These are phyloP conservation scores for Echiichthys vipera DNA, from an alignment of 2,797 vertebrate genomes.

Conservation along the genomic window DNA sequence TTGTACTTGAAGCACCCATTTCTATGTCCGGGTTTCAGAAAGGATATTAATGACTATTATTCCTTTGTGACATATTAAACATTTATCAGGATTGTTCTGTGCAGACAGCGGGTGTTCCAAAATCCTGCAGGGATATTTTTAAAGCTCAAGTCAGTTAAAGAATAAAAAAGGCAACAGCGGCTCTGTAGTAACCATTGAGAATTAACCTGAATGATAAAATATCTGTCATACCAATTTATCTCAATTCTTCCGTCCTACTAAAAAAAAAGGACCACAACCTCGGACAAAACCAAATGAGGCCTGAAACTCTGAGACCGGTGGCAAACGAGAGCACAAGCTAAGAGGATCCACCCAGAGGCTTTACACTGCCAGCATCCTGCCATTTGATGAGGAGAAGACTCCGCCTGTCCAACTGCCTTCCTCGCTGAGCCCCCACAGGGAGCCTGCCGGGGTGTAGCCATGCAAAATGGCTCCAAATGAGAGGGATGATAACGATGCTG, in stretches of 20 bases:
- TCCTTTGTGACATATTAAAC: constrained; percentile 22
- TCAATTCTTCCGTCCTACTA: background rate
- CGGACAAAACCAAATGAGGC: constrained; percentile 29
- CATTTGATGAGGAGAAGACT: constrained; percentile 52
- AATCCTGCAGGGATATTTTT: constrained; percentile 23
- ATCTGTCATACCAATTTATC: constrained; percentile 25
- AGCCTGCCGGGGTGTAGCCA: constrained; percentile 66
- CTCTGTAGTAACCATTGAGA: background rate
- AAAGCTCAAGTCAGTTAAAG: constrained; percentile 2
- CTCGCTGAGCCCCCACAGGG: constrained; percentile 64
- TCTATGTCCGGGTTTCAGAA: background rate
- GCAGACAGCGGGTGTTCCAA: constrained; percentile 16
- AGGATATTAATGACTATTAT: constrained; percentile 13
- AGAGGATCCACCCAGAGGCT: constrained; percentile 72
- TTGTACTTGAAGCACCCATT: constrained; percentile 30
- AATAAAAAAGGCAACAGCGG: background rate
- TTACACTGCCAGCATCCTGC: constrained; percentile 64
- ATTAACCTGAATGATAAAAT: constrained; percentile 22
- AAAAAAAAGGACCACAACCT: constrained; percentile 1
- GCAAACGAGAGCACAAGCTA: constrained; percentile 62
- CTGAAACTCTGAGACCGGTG: constrained; percentile 61
- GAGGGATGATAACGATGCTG: constrained; percentile 61
- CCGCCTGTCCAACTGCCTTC: constrained; percentile 65
- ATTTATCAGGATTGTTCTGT: constrained; percentile 28
- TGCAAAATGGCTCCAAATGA: constrained; percentile 74